These are phyloP conservation scores for Delia radicum DNA, from an alignment of 1,140 invertebrate species.

Conservation along the genomic window DNA sequence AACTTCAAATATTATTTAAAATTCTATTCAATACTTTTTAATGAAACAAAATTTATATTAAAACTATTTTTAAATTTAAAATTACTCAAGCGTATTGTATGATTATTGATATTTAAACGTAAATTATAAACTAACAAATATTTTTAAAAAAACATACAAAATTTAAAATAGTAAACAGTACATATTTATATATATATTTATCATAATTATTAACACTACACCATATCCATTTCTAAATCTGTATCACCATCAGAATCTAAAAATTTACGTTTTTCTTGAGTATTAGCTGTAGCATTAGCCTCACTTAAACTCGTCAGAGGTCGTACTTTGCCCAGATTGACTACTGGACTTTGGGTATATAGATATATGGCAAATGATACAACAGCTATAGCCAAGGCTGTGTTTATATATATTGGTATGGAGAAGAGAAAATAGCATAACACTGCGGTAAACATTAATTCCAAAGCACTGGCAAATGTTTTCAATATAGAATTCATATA, in stretches of 20 bases:
- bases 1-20: no score
- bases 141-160: not conserved
- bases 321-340: constrained; percentile 57
- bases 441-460: constrained; percentile 87
- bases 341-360: constrained; percentile 90
- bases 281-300: constrained; percentile 18
- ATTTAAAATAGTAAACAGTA: not conserved
- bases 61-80: no score
- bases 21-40: no score
- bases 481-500: constrained; percentile 94
- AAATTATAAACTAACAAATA: not conserved
- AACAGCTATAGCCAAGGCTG: constrained; percentile 77
- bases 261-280: constrained; percentile 38
- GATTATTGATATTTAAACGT: no score
- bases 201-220: constrained; percentile 30
- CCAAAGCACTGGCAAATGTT: constrained; percentile 92
- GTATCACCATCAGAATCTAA: constrained; percentile 41
- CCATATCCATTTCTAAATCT: constrained; percentile 47
- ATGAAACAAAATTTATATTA: no score
- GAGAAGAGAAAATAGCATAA: constrained; percentile 86
- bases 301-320: constrained; percentile 38
- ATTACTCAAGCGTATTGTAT: no score
- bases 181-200: not conserved
- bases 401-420: constrained; percentile 83
- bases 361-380: constrained; percentile 82